Conservation (phyloP, 2,888 invertebrate species). For the Watsonalla cultraria region DNA sequence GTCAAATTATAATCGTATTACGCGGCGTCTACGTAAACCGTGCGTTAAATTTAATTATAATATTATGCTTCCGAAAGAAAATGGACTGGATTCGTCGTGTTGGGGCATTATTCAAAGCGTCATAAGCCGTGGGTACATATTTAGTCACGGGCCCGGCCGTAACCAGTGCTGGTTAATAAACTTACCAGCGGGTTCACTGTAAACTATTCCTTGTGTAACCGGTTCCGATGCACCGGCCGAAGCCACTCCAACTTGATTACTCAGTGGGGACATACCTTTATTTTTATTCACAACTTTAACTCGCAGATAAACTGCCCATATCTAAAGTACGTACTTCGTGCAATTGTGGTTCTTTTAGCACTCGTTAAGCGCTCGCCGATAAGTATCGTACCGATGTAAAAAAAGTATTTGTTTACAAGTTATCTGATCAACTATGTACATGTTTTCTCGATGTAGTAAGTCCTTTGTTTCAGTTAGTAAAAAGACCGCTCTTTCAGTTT, state of each 20-base stretch:
- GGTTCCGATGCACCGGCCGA: slow-evolving; percentile 50
- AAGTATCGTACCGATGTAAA: neutral
- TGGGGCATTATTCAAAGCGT: slow-evolving; percentile 50
- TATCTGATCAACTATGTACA: neutral
- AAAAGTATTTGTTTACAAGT: neutral
- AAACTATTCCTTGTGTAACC: slow-evolving; percentile 60
- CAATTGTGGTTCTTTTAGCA: neutral
- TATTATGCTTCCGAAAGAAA: slow-evolving; percentile 53
- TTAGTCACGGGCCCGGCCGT: slow-evolving; percentile 61
- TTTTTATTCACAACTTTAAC: slow-evolving; percentile 23
- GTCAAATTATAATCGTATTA: slow-evolving; percentile 60
- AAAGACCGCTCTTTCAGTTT: no score
- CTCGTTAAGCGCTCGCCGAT: neutral
- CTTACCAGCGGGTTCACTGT: slow-evolving; percentile 41
- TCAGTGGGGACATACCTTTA: slow-evolving; percentile 46
- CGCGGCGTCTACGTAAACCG: slow-evolving; percentile 53
- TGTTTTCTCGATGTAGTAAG: no score
- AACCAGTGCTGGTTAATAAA: slow-evolving; percentile 55
- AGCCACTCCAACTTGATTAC: slow-evolving; percentile 41
- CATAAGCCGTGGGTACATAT: slow-evolving; percentile 59
- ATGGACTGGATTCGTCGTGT: slow-evolving; percentile 27
- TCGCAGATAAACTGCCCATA: slow-evolving; percentile 23
- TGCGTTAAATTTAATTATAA: slow-evolving; percentile 67
- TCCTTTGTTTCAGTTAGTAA: no score
- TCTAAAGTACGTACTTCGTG: neutral